These are phyloP conservation scores for Oscheius sp. DNA, from an alignment of 2,888 invertebrate genomes.

Conservation along the genomic window DNA sequence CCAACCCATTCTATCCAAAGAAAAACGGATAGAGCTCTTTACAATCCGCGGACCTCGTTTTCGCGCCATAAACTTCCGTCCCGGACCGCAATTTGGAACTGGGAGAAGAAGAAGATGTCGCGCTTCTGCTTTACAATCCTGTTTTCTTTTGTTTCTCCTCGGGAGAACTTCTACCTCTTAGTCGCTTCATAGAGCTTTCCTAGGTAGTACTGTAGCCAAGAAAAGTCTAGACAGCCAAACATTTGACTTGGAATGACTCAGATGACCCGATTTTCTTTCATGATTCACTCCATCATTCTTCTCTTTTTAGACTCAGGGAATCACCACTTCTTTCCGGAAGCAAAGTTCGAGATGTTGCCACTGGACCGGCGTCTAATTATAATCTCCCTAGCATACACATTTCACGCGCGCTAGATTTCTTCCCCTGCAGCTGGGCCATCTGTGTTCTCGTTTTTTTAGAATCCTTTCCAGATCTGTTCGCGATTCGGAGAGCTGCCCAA, in stretches of 20 bases:
- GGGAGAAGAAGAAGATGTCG: no score
- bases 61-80: conserved; percentile 26
- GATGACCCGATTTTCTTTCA: not conserved
- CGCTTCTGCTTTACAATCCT: no score
- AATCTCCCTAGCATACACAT: no score
- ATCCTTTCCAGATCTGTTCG: conserved; percentile 30
- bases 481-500: conserved; percentile 25
- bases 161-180: not conserved
- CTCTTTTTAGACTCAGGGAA: not conserved
- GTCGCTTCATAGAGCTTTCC: not conserved
- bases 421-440: not conserved
- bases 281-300: not conserved
- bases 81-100: conserved; percentile 1
- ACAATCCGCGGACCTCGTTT: not conserved
- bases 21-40: not conserved
- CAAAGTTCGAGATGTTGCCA: no score
- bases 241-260: conserved; percentile 3
- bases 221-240: conserved; percentile 1
- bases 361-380: no score
- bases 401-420: no score
- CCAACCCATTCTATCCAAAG: not conserved
- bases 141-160: not conserved
- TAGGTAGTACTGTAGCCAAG: not conserved
- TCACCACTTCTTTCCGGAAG: no score
- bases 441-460: not conserved